These are phyloP conservation scores for Sphenodon punctatus DNA, from an alignment of 2,797 vertebrate genomes.

Conservation along the genomic window DNA sequence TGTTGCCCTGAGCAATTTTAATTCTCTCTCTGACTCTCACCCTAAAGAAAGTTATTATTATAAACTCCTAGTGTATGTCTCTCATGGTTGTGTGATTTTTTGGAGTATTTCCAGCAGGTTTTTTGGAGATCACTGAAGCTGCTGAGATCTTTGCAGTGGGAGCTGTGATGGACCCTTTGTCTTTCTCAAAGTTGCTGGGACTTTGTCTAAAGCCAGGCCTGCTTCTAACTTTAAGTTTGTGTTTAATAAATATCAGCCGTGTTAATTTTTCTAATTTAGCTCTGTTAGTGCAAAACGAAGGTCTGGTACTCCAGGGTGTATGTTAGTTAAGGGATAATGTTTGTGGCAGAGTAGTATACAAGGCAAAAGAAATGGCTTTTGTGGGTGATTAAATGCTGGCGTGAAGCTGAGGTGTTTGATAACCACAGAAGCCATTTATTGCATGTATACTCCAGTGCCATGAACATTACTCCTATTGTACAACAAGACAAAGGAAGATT, in stretches of 20 bases:
- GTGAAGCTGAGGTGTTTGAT: constrained; percentile 79
- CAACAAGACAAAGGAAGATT: constrained; percentile 76
- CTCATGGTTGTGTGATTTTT: constrained; percentile 3
- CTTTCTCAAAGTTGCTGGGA: neutral
- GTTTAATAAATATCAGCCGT: constrained; percentile 42
- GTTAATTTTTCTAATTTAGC: constrained; percentile 31
- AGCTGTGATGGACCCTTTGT: neutral
- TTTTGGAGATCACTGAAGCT: constrained; percentile 22
- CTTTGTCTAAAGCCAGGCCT: constrained; percentile 32
- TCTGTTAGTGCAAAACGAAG: constrained; percentile 53
- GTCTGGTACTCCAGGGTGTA: constrained; percentile 61
- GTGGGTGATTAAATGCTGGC: constrained; percentile 81
- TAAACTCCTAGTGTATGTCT: constrained; percentile 41
- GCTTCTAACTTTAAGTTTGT: constrained; percentile 42
- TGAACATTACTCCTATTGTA: constrained; percentile 82
- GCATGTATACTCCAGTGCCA: constrained; percentile 80
- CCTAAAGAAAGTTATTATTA: constrained; percentile 44
- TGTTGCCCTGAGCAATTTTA: constrained; percentile 20
- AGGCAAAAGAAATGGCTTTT: constrained; percentile 78
- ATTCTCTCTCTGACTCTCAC: neutral
- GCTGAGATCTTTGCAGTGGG: neutral
- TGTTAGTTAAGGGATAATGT: constrained; percentile 73
- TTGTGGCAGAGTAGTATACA: constrained; percentile 74
- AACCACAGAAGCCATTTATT: constrained; percentile 77
- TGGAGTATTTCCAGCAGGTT: constrained; percentile 29